Percentiles rank a stretch among this genome's conserved stretches.
These are phyloP conservation scores for Dynastes hyllus DNA, from an alignment of 2,888 invertebrate genomes.

Conservation along the genomic window DNA sequence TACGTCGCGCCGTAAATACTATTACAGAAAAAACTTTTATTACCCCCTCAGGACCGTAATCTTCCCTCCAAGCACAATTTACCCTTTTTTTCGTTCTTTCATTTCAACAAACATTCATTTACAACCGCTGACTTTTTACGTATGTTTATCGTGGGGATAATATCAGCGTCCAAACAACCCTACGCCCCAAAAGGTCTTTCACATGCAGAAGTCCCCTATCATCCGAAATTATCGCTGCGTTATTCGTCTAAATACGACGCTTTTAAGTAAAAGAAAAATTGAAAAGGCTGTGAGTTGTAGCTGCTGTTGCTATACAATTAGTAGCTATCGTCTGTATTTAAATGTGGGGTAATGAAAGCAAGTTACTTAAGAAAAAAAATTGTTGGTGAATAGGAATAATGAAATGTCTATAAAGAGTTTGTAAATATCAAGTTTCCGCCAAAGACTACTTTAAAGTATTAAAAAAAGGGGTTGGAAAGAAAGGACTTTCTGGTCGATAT, in stretches of 20 bases:
- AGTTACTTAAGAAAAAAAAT: too few species aligned
- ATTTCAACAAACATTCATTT: constrained; percentile 24
- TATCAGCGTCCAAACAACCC: background rate
- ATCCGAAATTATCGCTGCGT: constrained; percentile 11
- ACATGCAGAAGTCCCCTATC: background rate
- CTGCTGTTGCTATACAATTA: too few species aligned
- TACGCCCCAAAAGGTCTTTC: background rate
- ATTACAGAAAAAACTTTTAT: background rate
- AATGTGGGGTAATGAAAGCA: too few species aligned
- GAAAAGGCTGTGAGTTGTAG: too few species aligned
- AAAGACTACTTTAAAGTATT: too few species aligned
- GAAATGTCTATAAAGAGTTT: too few species aligned
- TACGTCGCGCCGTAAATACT: too few species aligned
- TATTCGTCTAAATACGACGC: constrained; percentile 16
- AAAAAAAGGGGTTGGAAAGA: too few species aligned
- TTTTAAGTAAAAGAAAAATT: background rate
- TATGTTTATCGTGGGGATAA: constrained; percentile 36
- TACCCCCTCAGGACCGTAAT: background rate
- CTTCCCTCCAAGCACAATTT: background rate
- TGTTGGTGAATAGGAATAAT: too few species aligned
- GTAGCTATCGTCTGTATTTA: too few species aligned
- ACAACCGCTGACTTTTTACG: constrained; percentile 16
- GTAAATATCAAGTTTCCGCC: too few species aligned
- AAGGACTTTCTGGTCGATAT: too few species aligned
- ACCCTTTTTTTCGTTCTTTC: constrained; percentile 17